Base-by-base conservation (phyloP, 1,140 invertebrate species). In the Drosophila lacertosa region DNA sequence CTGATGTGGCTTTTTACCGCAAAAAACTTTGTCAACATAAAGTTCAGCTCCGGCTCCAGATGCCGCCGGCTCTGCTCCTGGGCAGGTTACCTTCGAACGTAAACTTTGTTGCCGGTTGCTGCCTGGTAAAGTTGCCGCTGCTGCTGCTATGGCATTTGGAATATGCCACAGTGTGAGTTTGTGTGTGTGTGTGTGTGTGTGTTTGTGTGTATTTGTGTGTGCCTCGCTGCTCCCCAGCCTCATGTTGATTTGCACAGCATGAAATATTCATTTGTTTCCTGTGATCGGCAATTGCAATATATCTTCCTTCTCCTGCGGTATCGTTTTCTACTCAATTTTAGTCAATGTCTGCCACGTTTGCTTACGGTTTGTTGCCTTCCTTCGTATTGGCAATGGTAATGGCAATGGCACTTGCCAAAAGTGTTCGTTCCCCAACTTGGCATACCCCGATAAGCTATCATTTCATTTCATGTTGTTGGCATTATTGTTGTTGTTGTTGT, bases 21-120 rank as follows among this genome's bases (percentile, higher is more conserved):
- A 88, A 88, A 80, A 88, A 86, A 84, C 86, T 83, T 88, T 88
- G 82, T 88, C 82, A 88, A 88, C 82, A 88, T 77, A 89, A 88
- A 88, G 82, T 88, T 88, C 59, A 54, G 44, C 35, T 51, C 18
- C 33, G 37, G 35, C 54, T 71, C 53, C 44, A 60, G 44, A 53
- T 54, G 51, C 64, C 50, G 13, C 59, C 37, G 18, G 33, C 26
- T 39, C 20, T 66, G 58, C 75, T 86, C 62, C 70, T 77, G 73
- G 57, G 47, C 44, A 58, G 55, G 57, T 62, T 70, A 81, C 81
- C 77, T 88, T 81, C 80, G 63, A 74, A 59, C 69, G 55, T 79
- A 76, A 76, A 83, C 66, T 84, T 83, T 83, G 50, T 65, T 58
- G 58, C 58, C 18, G n/a, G n/a, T n/a, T n/a, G 51, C 33, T 39